Base-by-base conservation (phyloP, 2,113 vertebrate genomes). In the Neodon shergylaensis region DNA sequence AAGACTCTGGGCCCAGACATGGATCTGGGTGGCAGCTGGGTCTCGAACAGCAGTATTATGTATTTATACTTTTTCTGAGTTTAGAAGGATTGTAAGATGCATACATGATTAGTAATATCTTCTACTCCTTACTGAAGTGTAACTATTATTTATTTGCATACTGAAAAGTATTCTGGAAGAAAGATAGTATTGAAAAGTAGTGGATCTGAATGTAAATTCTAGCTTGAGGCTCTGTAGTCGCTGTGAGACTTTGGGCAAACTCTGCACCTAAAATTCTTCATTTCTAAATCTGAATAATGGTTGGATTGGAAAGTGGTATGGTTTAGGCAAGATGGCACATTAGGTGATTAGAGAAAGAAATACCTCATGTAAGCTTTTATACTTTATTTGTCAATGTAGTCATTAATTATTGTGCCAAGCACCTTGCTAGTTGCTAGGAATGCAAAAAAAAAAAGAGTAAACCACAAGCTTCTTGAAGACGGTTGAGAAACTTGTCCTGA, bases 121-220 rank as follows among this genome's bases (percentile, higher is more conserved):
- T 84, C 82, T n/a, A 26, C 39, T 84, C 52, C 66, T 8, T 79
- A 93, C 36, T 78, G 28, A 21, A 74, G 28, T 65, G 3, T 84
- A 52, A 61, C 5, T 39, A 22, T 31, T 49, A 49, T 39, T 74
- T 92, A 16, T 79, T 39, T 90, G 11, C 10, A 78, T 73, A 44
- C 21, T 65, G 84, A 61, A 61, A 86, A 85, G 21, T 44, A 52
- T 85, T 63, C 28, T 79, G 42, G 72, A 79, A 90, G 49, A 65
- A 92, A 70, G 17, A 52, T 21, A 90, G 52, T 33, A 77, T 73
- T 78, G 86, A 68, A 70, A 77, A 44, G 76, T 47, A 91, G n/a
- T 87, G 82, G 81, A 31, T 82, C 36, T 82, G 65, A 74, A 42
- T 94, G 74, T 94, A 58, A 44, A 86, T 81, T 42, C 66, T 87